A percentile compares a stretch with the other conserved stretches of the same genome.
Evolutionary conservation across 2,113 vertebrate species (phyloP).

Genomic region (Panthera uncia): DNA sequence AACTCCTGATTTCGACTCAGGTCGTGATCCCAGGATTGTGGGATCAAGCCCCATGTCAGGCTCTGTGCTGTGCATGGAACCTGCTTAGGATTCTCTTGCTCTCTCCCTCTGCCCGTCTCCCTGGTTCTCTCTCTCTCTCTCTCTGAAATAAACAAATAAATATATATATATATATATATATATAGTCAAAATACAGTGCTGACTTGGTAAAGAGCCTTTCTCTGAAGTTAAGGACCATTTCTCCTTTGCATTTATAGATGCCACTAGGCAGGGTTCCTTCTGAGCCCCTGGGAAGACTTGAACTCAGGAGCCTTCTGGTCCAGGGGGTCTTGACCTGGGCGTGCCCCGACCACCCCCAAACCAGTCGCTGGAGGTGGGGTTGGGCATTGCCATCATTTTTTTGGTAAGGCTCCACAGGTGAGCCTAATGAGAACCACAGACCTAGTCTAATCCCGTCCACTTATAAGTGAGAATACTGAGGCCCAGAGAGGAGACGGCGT

Average conservation of each 20-base stretch:
- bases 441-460: background rate
- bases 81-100: too few relatives aligned
- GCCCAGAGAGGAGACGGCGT: background rate
- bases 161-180: too few relatives aligned
- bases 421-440: background rate
- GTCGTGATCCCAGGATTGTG: too few relatives aligned
- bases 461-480: background rate
- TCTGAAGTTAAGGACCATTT: background rate
- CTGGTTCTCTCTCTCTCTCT: too few relatives aligned
- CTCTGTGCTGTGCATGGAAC: too few relatives aligned
- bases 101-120: too few relatives aligned
- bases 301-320: background rate
- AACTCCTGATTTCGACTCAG: too few relatives aligned
- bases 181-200: accelerated
- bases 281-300: background rate
- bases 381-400: background rate
- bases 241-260: background rate
- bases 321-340: background rate
- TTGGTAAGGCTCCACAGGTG: background rate
- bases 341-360: background rate
- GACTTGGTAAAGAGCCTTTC: background rate
- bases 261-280: background rate
- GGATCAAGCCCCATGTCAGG: too few relatives aligned
- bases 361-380: too few relatives aligned
- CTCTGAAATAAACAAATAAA: too few relatives aligned